Base-by-base conservation (phyloP, 2,113 vertebrate genomes). In the Lophochroa leadbeateri region DNA sequence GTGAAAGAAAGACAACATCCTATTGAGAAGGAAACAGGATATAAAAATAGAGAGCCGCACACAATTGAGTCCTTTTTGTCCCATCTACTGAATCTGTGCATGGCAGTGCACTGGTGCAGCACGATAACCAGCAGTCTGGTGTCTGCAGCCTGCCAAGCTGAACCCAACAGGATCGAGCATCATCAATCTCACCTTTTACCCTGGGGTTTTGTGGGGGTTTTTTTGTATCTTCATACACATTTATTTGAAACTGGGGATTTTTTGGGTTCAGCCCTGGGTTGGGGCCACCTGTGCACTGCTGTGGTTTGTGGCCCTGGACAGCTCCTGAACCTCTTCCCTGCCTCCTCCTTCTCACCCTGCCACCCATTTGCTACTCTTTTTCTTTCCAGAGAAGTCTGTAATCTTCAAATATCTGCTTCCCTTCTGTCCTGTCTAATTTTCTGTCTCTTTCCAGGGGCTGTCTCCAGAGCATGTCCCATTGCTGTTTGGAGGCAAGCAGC, bases 1-100 rank as follows among this genome's bases (percentile, higher is more conserved):
- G 72, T 81, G 67, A 65, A 83, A 85, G 47, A 82, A 82, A 84
- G 60, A 96, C 93, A 88, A 87, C 82, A 71, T 82, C 75, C 61
- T 27, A 86, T 49, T 70, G 69, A 83, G 43, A 74, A 87, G 90
- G 70, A 85, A 89, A 57, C 31, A 78, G 75, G 41, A 53, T 88
- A 74, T 64, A 82, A 91, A 93, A 94, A 77, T 41, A 61, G 47
- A 39, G 79, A 88, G 5, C 27, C 8, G 6, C 11, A 15, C 25
- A 69, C 63, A 93, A 37, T 82, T 88, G 52, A 55, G 15, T 69
- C 28, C 13, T 80, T 90, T 84, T 87, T 69, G 65, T 33, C 20
- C 55, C 39, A 88, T 93, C 60, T 31, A 8, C 80, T 47, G 82
- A 67, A 78, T 53, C 79, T 31, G 37, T 78, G 83, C 0, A 0